phyloP scores from a whole-genome alignment of 2,797 vertebrate genomes.

The Mormyrus proboscirostris region DNA sequence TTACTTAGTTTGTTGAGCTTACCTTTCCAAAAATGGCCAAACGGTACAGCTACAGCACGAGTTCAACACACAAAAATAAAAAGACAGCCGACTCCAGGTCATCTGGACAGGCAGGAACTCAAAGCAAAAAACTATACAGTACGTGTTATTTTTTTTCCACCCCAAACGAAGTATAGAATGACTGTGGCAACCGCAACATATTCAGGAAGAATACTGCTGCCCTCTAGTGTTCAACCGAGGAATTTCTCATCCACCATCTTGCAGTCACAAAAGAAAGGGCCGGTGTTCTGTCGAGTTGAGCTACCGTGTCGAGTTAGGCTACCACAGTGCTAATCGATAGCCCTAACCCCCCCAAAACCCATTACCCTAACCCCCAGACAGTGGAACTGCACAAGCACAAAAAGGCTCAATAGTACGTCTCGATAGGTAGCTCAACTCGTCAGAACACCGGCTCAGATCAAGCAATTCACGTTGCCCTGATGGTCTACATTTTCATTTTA shows the following conservation, averaged over 20 bases:
- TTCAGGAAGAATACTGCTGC: slow-evolving; percentile 6
- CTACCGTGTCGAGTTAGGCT: too few relatives aligned
- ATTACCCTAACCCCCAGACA: too few relatives aligned
- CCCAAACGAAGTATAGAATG: neutral
- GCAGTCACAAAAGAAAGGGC: neutral
- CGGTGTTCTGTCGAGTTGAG: too few relatives aligned
- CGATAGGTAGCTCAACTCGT: too few relatives aligned
- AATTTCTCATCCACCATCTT: neutral
- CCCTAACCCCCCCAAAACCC: too few relatives aligned
- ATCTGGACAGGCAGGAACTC: neutral
- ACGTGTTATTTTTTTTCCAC: neutral
- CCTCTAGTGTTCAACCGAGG: neutral
- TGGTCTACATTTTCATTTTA: neutral
- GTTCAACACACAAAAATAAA: neutral
- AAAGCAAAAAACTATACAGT: neutral
- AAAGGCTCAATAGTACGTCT: too few relatives aligned
- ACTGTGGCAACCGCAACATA: neutral
- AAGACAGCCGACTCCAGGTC: neutral
- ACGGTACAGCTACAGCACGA: neutral
- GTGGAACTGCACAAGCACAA: too few relatives aligned
- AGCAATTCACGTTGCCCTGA: neutral
- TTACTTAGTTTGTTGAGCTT: neutral
- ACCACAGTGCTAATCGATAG: too few relatives aligned
- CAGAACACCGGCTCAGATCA: neutral
- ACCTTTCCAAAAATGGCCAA: neutral